Percentiles rank a stretch among this genome's conserved stretches.
Evolutionary conservation across 2,113 vertebrate species (phyloP).

Genomic region (Cyphomyrus plagiostoma): DNA sequence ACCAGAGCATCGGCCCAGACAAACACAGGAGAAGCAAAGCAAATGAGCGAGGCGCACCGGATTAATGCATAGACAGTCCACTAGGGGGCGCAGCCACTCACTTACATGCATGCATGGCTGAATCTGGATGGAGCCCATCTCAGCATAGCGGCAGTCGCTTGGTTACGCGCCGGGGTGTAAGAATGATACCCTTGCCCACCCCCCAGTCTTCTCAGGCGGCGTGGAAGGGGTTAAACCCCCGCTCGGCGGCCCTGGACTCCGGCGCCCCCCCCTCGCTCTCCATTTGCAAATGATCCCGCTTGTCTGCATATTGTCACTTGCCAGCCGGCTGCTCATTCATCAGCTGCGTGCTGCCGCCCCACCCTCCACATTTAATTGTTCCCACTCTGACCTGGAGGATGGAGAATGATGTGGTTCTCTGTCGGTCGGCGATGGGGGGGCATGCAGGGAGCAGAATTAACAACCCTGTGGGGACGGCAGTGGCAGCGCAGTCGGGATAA

Average conservation of each 20-base stretch:
- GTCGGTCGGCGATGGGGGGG: constrained; percentile 9
- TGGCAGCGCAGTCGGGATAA: constrained; percentile 31
- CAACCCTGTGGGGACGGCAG: constrained; percentile 46
- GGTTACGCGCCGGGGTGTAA: background rate
- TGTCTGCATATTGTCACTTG: constrained; percentile 87
- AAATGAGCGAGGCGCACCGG: background rate
- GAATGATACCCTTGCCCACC: background rate
- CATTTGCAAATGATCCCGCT: constrained; percentile 85
- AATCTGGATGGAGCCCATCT: background rate
- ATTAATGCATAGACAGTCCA: background rate
- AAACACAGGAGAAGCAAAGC: background rate
- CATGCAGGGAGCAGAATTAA: constrained; percentile 36
- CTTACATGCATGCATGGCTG: background rate
- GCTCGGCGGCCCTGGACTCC: constrained; percentile 29
- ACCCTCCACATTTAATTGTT: constrained; percentile 79
- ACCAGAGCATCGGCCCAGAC: background rate
- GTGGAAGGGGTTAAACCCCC: constrained; percentile 49
- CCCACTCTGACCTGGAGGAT: constrained; percentile 73
- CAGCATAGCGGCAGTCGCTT: background rate
- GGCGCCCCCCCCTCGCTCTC: constrained; percentile 48
- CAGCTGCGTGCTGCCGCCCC: constrained; percentile 69
- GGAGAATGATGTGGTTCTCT: constrained; percentile 56
- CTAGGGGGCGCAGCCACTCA: background rate
- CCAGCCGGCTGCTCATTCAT: constrained; percentile 78
- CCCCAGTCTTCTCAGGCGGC: constrained; percentile 31